These are phyloP conservation scores for Moxostoma hubbsi DNA, from an alignment of 2,797 vertebrate genomes.

Conservation along the genomic window DNA sequence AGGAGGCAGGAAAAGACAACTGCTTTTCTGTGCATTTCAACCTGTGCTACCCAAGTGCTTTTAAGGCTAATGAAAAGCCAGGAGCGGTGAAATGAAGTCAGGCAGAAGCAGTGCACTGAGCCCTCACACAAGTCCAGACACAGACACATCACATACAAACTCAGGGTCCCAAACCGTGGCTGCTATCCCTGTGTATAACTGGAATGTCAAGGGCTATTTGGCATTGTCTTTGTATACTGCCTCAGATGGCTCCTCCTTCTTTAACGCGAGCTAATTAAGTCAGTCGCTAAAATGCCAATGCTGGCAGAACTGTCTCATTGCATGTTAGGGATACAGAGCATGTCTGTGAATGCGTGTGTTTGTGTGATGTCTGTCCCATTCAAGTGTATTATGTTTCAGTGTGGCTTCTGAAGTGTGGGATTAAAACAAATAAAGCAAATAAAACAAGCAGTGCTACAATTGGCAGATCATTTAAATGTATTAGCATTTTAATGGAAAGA, in stretches of 20 bases:
- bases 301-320: constrained; percentile 33
- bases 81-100: constrained; percentile 16
- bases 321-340: constrained; percentile 31
- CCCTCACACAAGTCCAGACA: constrained; percentile 15
- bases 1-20: constrained; percentile 34
- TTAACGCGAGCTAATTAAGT: constrained; percentile 45
- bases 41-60: constrained; percentile 34
- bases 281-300: constrained; percentile 40
- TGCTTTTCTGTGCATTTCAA: background rate
- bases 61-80: constrained; percentile 46
- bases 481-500: constrained; percentile 62
- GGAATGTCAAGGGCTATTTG: constrained; percentile 25
- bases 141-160: background rate
- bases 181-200: background rate
- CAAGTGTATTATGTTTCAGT: constrained; percentile 42
- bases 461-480: constrained; percentile 54
- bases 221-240: constrained; percentile 25
- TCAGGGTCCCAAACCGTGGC: background rate
- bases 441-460: constrained; percentile 52
- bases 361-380: constrained; percentile 8
- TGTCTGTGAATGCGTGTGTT: constrained; percentile 24
- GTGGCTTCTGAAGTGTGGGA: constrained; percentile 51
- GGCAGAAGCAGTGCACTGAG: constrained; percentile 1
- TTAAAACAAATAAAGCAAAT: constrained; percentile 55
- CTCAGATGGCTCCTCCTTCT: constrained; percentile 15